These are phyloP conservation scores for Chloromyia formosa DNA, from an alignment of 2,888 invertebrate genomes.

Conservation along the genomic window DNA sequence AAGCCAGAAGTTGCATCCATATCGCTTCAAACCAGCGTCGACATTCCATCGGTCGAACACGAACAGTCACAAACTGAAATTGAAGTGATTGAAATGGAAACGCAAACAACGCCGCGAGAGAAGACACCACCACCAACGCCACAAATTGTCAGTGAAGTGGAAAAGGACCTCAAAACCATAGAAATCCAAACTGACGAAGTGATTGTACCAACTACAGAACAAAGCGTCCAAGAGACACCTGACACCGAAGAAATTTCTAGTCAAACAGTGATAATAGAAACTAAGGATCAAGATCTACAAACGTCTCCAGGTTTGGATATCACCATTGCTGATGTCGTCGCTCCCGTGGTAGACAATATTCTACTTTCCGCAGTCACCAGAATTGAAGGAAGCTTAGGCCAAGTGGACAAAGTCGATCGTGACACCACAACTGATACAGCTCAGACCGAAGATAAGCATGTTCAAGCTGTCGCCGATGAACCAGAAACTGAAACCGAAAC, in stretches of 20 bases:
- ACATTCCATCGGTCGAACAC: conserved; percentile 54
- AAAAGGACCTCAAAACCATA: conserved; percentile 64
- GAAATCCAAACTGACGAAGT: conserved; percentile 65
- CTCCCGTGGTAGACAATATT: conserved; percentile 2
- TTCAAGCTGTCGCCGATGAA: conserved; percentile 53
- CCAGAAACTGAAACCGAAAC: conserved; percentile 49
- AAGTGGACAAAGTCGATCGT: background rate
- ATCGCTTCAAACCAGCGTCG: conserved; percentile 59
- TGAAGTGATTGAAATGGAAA: conserved; percentile 60
- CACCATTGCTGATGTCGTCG: conserved; percentile 40
- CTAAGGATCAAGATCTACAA: conserved; percentile 60
- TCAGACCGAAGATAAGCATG: background rate
- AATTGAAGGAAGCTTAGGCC: conserved; percentile 44
- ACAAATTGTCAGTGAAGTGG: conserved; percentile 52
- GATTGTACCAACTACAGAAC: conserved; percentile 54
- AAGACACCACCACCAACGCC: conserved; percentile 32
- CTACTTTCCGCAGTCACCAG: conserved; percentile 47
- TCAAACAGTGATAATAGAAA: conserved; percentile 57
- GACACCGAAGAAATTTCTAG: conserved; percentile 55
- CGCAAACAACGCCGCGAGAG: conserved; percentile 57
- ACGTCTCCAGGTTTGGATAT: conserved; percentile 56
- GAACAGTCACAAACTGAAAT: conserved; percentile 60
- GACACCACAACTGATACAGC: background rate
- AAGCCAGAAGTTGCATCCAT: conserved; percentile 54
- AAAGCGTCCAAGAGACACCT: conserved; percentile 47